Percentiles rank a stretch among this genome's conserved stretches.
phyloP scores from a whole-genome alignment of 2,888 invertebrate species.

The Torymus aiolomorphi region DNA sequence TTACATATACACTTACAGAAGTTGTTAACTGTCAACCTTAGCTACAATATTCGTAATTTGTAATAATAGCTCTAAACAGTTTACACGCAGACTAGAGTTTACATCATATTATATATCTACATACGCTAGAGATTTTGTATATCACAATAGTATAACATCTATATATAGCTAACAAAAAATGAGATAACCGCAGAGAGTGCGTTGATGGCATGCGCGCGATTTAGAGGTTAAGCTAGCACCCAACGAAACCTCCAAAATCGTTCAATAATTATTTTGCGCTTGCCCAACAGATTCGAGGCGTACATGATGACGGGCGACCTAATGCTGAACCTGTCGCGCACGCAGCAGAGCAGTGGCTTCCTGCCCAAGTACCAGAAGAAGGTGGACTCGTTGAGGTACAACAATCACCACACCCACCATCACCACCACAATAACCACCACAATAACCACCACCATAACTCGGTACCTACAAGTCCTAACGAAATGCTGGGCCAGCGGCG shows the following conservation, averaged over 20 bases:
- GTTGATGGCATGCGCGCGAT: too few relatives aligned
- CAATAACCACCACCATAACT: conserved; percentile 79
- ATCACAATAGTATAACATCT: too few relatives aligned
- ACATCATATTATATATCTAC: too few relatives aligned
- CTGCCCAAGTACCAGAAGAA: conserved; percentile 80
- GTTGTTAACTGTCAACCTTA: too few relatives aligned
- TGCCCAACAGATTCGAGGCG: conserved; percentile 85
- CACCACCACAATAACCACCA: conserved; percentile 77
- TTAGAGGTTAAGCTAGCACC: too few relatives aligned
- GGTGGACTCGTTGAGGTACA: conserved; percentile 78
- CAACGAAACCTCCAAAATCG: background rate
- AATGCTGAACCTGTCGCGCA: conserved; percentile 93
- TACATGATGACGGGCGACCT: conserved; percentile 99
- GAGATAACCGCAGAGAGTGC: too few relatives aligned
- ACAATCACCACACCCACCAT: conserved; percentile 79
- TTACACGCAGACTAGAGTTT: too few relatives aligned
- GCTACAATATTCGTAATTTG: too few relatives aligned
- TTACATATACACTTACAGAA: too few relatives aligned
- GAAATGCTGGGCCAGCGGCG: conserved; percentile 78
- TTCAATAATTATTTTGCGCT: background rate
- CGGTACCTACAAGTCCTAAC: conserved; percentile 84
- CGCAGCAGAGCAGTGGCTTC: conserved; percentile 82
- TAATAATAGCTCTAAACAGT: too few relatives aligned
- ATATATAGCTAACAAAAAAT: too few relatives aligned
- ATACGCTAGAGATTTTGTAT: too few relatives aligned